Evolutionary conservation across 1,140 invertebrate species (phyloP).

Genomic region (Tyrophagus putrescentiae): DNA sequence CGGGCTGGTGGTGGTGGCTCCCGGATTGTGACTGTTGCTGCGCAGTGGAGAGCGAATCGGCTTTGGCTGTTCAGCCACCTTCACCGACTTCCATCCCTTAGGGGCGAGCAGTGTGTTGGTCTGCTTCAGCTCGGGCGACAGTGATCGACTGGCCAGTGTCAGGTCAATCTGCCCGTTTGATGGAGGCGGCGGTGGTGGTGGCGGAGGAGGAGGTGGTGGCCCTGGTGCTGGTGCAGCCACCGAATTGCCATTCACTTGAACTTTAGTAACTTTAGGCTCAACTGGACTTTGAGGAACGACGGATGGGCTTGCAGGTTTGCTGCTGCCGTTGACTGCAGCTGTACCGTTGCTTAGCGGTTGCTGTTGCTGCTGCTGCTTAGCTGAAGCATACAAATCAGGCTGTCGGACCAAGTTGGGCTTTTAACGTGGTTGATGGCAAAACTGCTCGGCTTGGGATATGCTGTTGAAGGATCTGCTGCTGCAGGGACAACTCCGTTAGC

Average conservation of each 20-base stretch:
- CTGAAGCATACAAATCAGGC: background rate
- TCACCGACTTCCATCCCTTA: background rate
- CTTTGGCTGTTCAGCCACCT: background rate
- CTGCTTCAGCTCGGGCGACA: background rate
- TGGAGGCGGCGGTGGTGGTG: background rate
- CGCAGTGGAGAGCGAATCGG: slow-evolving; percentile 7
- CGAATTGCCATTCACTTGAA: background rate
- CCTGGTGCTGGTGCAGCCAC: background rate
- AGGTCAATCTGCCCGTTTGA: background rate
- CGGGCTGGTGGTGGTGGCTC: slow-evolving; percentile 5
- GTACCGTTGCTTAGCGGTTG: too few species aligned
- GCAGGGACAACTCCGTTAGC: too few species aligned
- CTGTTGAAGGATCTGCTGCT: background rate
- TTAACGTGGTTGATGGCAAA: background rate
- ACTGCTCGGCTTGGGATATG: background rate
- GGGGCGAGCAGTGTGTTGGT: background rate
- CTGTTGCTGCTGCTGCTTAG: too few species aligned
- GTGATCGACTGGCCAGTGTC: background rate
- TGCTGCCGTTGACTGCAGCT: background rate
- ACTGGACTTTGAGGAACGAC: background rate
- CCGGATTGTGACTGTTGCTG: background rate
- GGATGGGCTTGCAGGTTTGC: background rate
- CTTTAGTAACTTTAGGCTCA: background rate
- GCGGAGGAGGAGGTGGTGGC: background rate
- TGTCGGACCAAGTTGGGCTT: background rate